phyloP scores from a whole-genome alignment of 2,113 vertebrate species.

The Indicator indicator region DNA sequence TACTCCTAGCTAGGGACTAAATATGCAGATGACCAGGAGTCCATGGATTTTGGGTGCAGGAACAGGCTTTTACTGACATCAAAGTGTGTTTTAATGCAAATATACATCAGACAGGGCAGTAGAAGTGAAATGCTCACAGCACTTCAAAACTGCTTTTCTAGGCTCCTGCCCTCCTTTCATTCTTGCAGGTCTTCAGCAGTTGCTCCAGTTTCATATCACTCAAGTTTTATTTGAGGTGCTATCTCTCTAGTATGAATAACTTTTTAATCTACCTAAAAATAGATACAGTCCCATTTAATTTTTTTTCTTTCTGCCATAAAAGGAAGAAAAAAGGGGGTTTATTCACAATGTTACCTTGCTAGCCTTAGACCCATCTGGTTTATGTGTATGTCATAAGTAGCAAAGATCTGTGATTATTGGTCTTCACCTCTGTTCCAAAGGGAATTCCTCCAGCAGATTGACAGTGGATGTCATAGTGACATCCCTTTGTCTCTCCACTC shows the following conservation, averaged over 20 bases:
- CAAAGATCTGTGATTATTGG: not conserved
- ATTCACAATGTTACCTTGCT: accelerated
- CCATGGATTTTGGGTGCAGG: not conserved
- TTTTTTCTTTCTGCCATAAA: not conserved
- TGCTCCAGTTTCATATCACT: slow-evolving; percentile 41
- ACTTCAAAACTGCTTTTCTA: slow-evolving; percentile 23
- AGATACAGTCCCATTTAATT: not conserved
- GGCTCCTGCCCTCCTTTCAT: slow-evolving; percentile 29
- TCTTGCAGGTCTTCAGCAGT: slow-evolving; percentile 45
- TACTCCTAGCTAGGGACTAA: no score
- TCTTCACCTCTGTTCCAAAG: not conserved
- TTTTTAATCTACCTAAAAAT: slow-evolving; percentile 39
- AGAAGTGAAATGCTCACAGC: not conserved
- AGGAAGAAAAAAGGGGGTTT: not conserved
- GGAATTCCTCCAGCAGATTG: not conserved
- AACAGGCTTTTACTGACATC: not conserved
- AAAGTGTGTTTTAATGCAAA: not conserved
- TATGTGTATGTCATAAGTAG: not conserved
- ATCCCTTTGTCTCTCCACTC: not conserved
- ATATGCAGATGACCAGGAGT: not conserved
- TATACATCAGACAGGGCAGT: not conserved
- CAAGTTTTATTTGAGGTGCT: not conserved
- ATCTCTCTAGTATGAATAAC: not conserved
- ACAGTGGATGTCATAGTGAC: not conserved
- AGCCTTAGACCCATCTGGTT: not conserved